A percentile compares a stretch with the other conserved stretches of the same genome.
Conservation (phyloP, 2,888 invertebrate genomes). For the Chloromyia formosa region DNA sequence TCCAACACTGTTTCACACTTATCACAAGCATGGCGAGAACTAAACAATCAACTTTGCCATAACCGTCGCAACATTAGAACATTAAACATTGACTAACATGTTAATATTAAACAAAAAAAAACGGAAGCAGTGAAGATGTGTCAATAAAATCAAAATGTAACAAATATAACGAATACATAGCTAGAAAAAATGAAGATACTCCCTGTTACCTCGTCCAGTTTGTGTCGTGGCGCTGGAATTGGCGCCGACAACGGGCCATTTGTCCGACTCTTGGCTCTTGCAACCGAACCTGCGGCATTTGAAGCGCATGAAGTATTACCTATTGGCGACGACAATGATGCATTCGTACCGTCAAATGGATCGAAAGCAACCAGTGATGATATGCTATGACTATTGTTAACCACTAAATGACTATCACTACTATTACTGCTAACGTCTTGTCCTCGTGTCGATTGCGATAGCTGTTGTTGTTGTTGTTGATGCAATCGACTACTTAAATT, state of each 20-base stretch:
- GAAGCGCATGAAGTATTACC: slow-evolving; percentile 47
- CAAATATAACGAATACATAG: neutral
- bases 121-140: neutral
- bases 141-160: too few relatives aligned
- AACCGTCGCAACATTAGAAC: slow-evolving; percentile 3
- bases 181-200: neutral
- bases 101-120: slow-evolving; percentile 4
- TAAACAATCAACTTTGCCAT: neutral
- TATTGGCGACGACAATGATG: slow-evolving; percentile 49
- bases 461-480: slow-evolving; percentile 42
- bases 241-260: slow-evolving; percentile 56
- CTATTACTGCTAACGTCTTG: slow-evolving; percentile 13
- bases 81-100: slow-evolving; percentile 1
- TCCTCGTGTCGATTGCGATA: slow-evolving; percentile 44
- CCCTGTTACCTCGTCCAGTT: slow-evolving; percentile 48
- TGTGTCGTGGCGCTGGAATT: slow-evolving; percentile 55
- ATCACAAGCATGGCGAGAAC: neutral
- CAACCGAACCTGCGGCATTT: slow-evolving; percentile 53
- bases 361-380: neutral
- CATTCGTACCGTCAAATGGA: too few relatives aligned
- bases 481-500: slow-evolving; percentile 43
- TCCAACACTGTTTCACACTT: neutral
- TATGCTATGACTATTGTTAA: too few relatives aligned
- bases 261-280: slow-evolving; percentile 47
- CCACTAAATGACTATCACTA: neutral